Evolutionary conservation across 2,797 vertebrate genomes (phyloP).

Genomic region (Gallinago solitaria): DNA sequence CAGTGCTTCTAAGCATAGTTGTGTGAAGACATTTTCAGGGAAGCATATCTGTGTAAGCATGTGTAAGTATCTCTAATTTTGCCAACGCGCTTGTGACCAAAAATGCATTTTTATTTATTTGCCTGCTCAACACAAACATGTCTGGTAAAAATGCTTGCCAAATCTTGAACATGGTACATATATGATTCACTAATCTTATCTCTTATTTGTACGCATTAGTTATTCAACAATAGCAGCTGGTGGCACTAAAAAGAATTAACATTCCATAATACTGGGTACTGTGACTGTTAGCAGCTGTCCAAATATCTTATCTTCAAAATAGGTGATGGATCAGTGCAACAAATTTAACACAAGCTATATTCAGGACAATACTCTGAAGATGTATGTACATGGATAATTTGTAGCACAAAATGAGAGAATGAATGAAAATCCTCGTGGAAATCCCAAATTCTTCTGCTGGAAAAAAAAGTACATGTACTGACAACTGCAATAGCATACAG

Average conservation of each 20-base stretch:
- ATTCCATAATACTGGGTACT: not conserved
- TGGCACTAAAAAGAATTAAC: not conserved
- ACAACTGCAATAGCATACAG: not conserved
- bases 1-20: not conserved
- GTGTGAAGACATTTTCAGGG: not conserved
- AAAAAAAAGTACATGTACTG: not conserved
- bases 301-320: not conserved
- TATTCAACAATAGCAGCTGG: not conserved
- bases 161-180: not conserved
- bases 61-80: not conserved
- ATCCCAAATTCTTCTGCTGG: not conserved
- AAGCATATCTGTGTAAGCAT: not conserved
- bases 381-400: not conserved
- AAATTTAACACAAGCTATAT: not conserved
- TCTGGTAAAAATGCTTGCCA: not conserved
- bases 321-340: not conserved
- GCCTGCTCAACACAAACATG: not conserved
- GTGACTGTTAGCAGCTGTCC: not conserved
- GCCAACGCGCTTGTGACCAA: not conserved
- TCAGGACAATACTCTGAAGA: not conserved
- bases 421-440: not conserved
- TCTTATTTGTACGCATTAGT: not conserved
- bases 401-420: not conserved
- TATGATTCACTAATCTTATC: not conserved
- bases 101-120: not conserved